phyloP scores from a whole-genome alignment of 2,888 invertebrate genomes.

The Cantharis rustica region DNA sequence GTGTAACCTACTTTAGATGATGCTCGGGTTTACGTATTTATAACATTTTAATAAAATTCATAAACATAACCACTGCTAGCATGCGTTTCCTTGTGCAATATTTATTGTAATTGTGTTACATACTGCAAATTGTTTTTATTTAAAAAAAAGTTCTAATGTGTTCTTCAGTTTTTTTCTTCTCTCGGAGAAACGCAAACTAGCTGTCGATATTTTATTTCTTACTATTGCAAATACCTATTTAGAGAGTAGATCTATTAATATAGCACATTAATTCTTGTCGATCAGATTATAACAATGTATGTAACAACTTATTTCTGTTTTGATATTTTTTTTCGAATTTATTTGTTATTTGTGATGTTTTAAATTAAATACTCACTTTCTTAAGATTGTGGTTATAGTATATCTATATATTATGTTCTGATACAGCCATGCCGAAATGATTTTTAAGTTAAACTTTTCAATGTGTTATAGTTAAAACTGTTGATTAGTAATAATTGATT shows the following conservation, averaged over 20 bases:
- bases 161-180: neutral
- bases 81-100: neutral
- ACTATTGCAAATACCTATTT: constrained; percentile 14
- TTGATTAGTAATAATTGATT: neutral
- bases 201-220: neutral
- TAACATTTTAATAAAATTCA: neutral
- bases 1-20: too few species aligned
- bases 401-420: neutral
- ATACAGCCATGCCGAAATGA: neutral
- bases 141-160: too few species aligned
- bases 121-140: too few species aligned
- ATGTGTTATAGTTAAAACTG: neutral
- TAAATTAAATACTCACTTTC: constrained; percentile 8
- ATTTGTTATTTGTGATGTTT: neutral
- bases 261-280: constrained; percentile 1
- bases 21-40: neutral
- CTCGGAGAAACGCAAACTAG: neutral
- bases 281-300: neutral
- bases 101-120: neutral
- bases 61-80: neutral
- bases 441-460: neutral
- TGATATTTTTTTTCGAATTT: constrained; percentile 2
- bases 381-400: neutral
- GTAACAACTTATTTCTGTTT: neutral
- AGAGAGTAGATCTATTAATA: constrained; percentile 18